Evolutionary conservation across 2,113 vertebrate species (phyloP), one percentile per base, ranked within the genome.

Genomic region (Oreotrochilus melanogaster): DNA sequence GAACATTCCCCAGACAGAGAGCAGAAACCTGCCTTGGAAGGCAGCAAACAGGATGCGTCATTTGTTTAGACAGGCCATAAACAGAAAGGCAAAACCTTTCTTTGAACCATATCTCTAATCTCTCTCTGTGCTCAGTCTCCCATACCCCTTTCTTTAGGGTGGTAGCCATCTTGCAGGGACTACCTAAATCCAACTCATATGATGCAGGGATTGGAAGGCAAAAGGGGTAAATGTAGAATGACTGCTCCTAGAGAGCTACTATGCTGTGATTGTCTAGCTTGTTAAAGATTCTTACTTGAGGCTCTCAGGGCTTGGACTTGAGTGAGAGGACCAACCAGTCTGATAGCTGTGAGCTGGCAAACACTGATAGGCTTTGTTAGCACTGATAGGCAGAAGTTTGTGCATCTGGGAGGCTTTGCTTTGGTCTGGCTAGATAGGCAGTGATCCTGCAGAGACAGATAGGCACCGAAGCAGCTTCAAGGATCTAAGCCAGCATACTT

Each of bases 401-500:
- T n/a, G 18, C 31, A 81, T 87, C 58, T 95, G 54, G 30, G 53
- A 93, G 78, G 66, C 7, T 93, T 92, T 89, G 73, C 85, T 95
- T 61, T 85, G 90, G 92, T 66, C 70, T 86, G 75, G 67, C 50
- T 76, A 93, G 39, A 71, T 83, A 6, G 79, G 9, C 18, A 88
- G 71, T 53, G 82, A 94, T 86, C 47, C 79, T 94, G 60, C 92
- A 90, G 90, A 97, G 96, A 96, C 96, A 96, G 82, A 90, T 95
- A 73, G 96, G 96, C 96, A 95, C 94, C 96, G 93, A 66, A 90
- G 82, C 72, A 76, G 27, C 75, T 96, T 83, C 92, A 62, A 93
- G 88, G 71, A 93, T 73, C 71, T 83, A 88, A 92, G 94, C 58
- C 76, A 88, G 64, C 51, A 37, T 47, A 78, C 57, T 93, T 75